Percentiles rank a stretch among this genome's conserved stretches.
phyloP scores from a whole-genome alignment of 2,888 invertebrate genomes.

The Caenorhabditis uteleia region DNA sequence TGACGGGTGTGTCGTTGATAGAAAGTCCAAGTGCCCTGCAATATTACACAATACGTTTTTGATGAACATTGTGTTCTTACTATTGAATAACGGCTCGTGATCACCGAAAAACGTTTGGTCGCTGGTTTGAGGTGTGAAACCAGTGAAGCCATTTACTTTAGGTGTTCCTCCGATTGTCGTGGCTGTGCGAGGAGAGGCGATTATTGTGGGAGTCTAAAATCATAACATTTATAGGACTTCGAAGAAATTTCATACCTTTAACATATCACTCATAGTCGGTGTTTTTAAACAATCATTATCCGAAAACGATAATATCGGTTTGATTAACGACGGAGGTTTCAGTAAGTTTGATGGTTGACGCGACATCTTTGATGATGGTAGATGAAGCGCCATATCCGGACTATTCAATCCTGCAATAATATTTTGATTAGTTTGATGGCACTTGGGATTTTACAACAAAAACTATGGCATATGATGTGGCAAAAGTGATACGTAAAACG shows the following conservation, averaged over 20 bases:
- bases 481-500: too few relatives aligned
- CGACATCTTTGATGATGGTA: constrained; percentile 23
- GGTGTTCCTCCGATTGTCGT: constrained; percentile 32
- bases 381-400: constrained; percentile 28
- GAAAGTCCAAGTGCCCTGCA: neutral
- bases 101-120: constrained; percentile 57
- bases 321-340: constrained; percentile 28
- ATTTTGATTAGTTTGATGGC: too few relatives aligned
- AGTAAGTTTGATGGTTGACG: constrained; percentile 14
- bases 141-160: constrained; percentile 30
- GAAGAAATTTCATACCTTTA: constrained; percentile 23
- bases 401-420: constrained; percentile 2
- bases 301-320: constrained; percentile 36
- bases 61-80: neutral
- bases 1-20: neutral
- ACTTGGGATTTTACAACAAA: too few relatives aligned
- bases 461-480: too few relatives aligned
- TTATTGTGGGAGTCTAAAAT: too few relatives aligned
- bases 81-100: constrained; percentile 42
- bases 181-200: too few relatives aligned
- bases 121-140: constrained; percentile 41
- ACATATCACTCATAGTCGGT: constrained; percentile 58
- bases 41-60: neutral
- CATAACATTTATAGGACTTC: neutral
- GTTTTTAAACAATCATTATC: constrained; percentile 59